Conservation (phyloP, 2,113 vertebrate species). For the Sinocyclocheilus anophthalmus region DNA sequence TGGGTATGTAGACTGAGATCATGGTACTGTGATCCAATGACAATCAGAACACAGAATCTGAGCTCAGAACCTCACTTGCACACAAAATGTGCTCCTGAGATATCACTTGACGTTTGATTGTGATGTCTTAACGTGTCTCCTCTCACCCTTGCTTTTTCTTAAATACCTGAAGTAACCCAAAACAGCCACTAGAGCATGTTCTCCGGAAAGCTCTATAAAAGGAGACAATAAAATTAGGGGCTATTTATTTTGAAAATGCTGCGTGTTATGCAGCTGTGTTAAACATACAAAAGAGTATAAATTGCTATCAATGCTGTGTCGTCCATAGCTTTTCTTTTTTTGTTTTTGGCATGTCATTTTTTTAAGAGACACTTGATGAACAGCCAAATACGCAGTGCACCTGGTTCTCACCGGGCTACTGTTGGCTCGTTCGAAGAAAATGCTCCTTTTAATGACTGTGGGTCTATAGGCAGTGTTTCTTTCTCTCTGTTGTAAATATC, state of each 20-base stretch:
- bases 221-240: conserved; percentile 53
- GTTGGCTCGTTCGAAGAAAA: conserved; percentile 44
- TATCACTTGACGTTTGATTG: conserved; percentile 1
- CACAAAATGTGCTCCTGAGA: conserved; percentile 26
- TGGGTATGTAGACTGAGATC: conserved; percentile 45
- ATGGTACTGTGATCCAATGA: conserved; percentile 50
- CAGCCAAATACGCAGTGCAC: conserved; percentile 79
- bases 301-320: conserved; percentile 19
- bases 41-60: conserved; percentile 47
- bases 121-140: conserved; percentile 24
- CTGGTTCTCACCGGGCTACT: conserved; percentile 63
- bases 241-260: conserved; percentile 26
- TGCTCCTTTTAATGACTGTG: conserved; percentile 51
- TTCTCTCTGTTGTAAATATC: conserved; percentile 67
- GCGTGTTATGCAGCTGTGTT: conserved; percentile 17
- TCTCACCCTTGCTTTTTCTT: conserved; percentile 3
- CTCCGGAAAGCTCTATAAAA: conserved; percentile 57
- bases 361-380: conserved; percentile 68
- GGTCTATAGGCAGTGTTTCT: conserved; percentile 53
- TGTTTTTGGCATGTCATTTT: conserved; percentile 23
- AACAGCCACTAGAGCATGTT: conserved; percentile 40
- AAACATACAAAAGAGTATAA: conserved; percentile 11
- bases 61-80: conserved; percentile 46
- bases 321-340: background rate
- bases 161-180: conserved; percentile 8